Base-by-base conservation (phyloP, 2,113 vertebrate genomes). In the Limanda limanda region DNA sequence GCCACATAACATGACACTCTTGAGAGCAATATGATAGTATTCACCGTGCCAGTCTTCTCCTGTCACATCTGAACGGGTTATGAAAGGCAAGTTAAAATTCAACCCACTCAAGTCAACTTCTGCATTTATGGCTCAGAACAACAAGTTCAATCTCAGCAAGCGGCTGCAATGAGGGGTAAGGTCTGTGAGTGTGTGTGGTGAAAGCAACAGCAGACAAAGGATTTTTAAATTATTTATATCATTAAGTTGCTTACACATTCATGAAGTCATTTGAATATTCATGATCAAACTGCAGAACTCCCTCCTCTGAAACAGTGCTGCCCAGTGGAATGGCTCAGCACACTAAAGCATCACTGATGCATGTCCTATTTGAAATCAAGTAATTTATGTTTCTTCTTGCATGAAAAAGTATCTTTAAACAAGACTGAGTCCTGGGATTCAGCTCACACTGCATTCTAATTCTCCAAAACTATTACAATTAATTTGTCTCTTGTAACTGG, bases 211-310 rank as follows among this genome's bases (percentile, higher is more conserved):
- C 54, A 76, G 60, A 80, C 66, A 75, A 74, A 81, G 11, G 51
- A 58, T 59, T 70, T 21, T 10, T 87, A 13, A 84, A 89, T 88
- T 79, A 92, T 89, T 90, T 71, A 88, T 68, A 77, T 61, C 52
- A 58, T 66, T 54, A 71, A 60, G 64, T 70, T 80, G 27, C 55
- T 83, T n/a, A 86, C 72, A 82, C 76, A 83, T 89, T 88, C 54
- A 89, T 78, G 67, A 73, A 20, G 62, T 24, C 2, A 27, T 59
- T 10, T 72, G 57, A 64, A 71, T 78, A 81, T 90, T 84, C 24
- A 85, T 68, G 67, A 68, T 45, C 67, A 56, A 57, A 71, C 23
- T 31, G 66, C 71, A 78, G 51, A 64, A 45, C 42, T 60, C 24
- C 15, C 60, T 74, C n/a, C 40, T 66, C 62, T 62, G 21, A 69